Evolutionary conservation across 2,888 invertebrate species (phyloP).

Genomic region (Taphrorychus bicolor): DNA sequence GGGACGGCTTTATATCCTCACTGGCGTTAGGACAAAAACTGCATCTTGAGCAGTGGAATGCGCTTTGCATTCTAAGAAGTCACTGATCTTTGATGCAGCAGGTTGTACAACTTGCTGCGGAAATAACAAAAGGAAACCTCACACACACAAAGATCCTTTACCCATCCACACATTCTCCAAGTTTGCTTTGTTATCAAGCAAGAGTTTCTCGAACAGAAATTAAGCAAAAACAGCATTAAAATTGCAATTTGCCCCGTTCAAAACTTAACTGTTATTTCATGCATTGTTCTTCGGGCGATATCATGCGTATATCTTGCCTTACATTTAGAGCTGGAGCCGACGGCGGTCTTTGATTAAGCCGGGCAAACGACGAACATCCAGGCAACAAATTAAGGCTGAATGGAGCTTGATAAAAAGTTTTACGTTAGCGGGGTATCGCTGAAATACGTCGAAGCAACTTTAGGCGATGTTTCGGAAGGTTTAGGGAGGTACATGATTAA

Average conservation of each 20-base stretch:
- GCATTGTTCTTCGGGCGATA: conserved; percentile 47
- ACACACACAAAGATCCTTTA: neutral
- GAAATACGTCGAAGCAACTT: neutral
- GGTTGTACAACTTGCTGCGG: no score
- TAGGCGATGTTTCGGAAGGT: neutral
- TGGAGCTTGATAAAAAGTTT: conserved; percentile 34
- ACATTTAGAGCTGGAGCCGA: conserved; percentile 25
- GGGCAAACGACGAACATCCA: conserved; percentile 24
- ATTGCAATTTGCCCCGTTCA: conserved; percentile 49
- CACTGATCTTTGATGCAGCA: no score
- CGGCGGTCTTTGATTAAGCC: conserved; percentile 35
- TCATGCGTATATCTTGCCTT: conserved; percentile 41
- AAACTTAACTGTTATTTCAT: conserved; percentile 53
- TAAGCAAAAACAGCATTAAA: conserved; percentile 41
- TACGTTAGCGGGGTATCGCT: neutral
- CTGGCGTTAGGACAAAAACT: no score
- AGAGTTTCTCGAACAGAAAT: conserved; percentile 7
- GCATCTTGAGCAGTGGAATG: no score
- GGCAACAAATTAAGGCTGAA: conserved; percentile 33
- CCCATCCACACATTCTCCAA: neutral
- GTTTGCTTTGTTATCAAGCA: neutral
- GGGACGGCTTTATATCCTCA: no score
- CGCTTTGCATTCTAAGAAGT: no score
- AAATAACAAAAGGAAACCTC: neutral
- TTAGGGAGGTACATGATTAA: neutral